Evolutionary conservation across 2,113 vertebrate species (phyloP).

Genomic region (Genyomyrus donnyi): DNA sequence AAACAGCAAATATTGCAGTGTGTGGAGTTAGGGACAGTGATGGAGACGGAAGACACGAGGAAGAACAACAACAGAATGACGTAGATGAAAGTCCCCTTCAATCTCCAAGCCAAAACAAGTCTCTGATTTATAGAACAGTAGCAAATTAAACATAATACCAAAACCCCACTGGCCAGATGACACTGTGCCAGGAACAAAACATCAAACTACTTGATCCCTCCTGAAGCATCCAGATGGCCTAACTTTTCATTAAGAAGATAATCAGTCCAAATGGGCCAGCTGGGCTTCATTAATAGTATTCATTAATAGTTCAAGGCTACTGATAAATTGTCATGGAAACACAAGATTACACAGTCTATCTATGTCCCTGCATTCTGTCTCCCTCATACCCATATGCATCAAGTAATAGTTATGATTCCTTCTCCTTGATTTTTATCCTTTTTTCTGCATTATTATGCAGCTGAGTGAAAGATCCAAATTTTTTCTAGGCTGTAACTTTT

Average conservation of each 20-base stretch:
- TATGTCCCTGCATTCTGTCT: background rate
- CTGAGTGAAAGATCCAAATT: background rate
- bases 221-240: background rate
- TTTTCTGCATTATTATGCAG: background rate
- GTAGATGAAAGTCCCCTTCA: background rate
- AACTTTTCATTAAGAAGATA: background rate
- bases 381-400: background rate
- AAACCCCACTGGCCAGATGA: background rate
- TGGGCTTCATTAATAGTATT: slow-evolving; percentile 5
- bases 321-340: slow-evolving; percentile 6
- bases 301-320: slow-evolving; percentile 1
- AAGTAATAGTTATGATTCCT: background rate
- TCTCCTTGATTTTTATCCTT: background rate
- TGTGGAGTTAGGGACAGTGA: background rate
- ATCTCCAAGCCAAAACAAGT: background rate
- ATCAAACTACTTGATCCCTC: background rate
- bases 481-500: background rate
- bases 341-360: background rate
- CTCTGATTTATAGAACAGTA: background rate
- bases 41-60: background rate
- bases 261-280: background rate
- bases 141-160: background rate
- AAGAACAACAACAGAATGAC: background rate
- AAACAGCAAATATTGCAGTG: background rate
- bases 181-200: background rate